These are phyloP conservation scores for Chanos chanos DNA, from an alignment of 2,797 vertebrate genomes.

Conservation along the genomic window DNA sequence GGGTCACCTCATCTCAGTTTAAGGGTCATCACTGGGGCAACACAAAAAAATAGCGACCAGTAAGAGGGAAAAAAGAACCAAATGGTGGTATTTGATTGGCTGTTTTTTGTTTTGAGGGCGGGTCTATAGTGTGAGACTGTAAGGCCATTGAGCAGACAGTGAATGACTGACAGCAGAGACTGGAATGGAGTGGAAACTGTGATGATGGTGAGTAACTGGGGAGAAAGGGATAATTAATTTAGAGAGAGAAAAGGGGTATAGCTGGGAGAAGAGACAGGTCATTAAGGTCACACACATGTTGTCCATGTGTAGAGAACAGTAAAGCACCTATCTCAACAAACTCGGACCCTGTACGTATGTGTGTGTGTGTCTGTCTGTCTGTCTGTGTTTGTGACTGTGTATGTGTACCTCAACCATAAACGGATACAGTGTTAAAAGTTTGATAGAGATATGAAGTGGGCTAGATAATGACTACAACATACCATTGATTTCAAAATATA, in stretches of 20 bases:
- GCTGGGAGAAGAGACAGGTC: conserved; percentile 26
- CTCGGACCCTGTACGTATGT: not conserved
- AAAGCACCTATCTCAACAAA: conserved; percentile 14
- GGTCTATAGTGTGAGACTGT: conserved; percentile 25
- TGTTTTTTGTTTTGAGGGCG: conserved; percentile 5
- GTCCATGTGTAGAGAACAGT: conserved; percentile 50
- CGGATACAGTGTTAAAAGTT: not conserved
- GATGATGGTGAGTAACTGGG: conserved; percentile 16
- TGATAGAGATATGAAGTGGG: too few species aligned
- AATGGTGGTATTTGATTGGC: conserved; percentile 24
- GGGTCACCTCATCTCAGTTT: conserved; percentile 35
- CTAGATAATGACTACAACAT: too few species aligned
- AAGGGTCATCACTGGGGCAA: conserved; percentile 15
- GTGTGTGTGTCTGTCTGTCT: not conserved
- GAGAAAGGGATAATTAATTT: conserved; percentile 45
- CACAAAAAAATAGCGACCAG: conserved; percentile 9
- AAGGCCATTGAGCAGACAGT: conserved; percentile 25
- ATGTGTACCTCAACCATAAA: not conserved
- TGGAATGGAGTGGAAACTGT: conserved; percentile 32
- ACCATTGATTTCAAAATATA: too few species aligned
- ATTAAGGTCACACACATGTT: conserved; percentile 52
- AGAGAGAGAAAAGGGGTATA: conserved; percentile 18
- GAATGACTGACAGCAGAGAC: conserved; percentile 32
- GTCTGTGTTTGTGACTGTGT: not conserved
- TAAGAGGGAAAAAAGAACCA: not conserved